Percentiles rank a stretch among this genome's conserved stretches.
These are phyloP conservation scores for Andrena hattorfiana DNA, from an alignment of 2,888 invertebrate species.

Conservation along the genomic window DNA sequence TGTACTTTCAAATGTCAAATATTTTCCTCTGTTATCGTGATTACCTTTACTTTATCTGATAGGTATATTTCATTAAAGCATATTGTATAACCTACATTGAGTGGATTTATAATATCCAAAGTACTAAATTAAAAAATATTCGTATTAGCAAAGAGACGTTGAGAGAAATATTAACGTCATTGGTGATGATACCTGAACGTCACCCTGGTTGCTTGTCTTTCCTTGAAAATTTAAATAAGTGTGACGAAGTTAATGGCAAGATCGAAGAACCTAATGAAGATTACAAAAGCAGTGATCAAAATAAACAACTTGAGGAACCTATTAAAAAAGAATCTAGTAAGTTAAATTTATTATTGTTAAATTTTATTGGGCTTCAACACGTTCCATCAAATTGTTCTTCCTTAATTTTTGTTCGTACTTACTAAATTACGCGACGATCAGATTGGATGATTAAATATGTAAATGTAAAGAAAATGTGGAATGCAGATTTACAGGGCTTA, in stretches of 20 bases:
- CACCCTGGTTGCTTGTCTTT: conserved; percentile 19
- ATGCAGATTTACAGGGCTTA: background rate
- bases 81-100: background rate
- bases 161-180: conserved; percentile 60
- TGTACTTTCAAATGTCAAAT: background rate
- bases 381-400: too few species aligned
- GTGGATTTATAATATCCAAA: background rate
- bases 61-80: background rate
- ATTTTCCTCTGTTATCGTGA: background rate
- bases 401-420: too few species aligned
- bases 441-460: too few species aligned
- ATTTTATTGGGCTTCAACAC: background rate
- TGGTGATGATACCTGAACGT: conserved; percentile 29
- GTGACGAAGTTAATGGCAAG: background rate
- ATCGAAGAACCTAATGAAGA: background rate
- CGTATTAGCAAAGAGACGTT: conserved; percentile 51
- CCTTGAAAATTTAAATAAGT: conserved; percentile 8
- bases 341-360: background rate
- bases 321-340: conserved; percentile 12
- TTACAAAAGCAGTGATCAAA: background rate
- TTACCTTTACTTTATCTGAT: background rate
- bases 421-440: too few species aligned
- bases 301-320: background rate
- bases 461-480: background rate
- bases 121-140: conserved; percentile 1